Base-by-base conservation (phyloP, 35 echinoderm and acorn worm species). In the Apostichopus japonicus region DNA sequence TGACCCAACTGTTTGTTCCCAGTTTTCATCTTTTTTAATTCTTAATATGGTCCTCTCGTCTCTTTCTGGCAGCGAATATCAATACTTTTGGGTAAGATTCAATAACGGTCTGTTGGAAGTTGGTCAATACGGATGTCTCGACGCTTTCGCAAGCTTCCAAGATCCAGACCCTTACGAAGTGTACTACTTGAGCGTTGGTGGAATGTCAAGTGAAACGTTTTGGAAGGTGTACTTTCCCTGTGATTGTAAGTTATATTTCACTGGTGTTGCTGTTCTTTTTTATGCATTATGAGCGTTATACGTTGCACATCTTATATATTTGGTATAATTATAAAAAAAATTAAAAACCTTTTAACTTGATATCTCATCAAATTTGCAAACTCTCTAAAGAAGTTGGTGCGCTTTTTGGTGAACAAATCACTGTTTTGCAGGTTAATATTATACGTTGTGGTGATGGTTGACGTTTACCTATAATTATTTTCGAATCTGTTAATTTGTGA, bases 151-250 rank as follows among this genome's bases (percentile, higher is more conserved):
- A 22, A 21, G 14, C 59, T 87, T 21, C 84, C 53, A 61, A 21
- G 84, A 87, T 15, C 5, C 55, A 8, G 84, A 87, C 55, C 84
- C 84, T 22, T 87, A 65, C 55, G 84, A 87, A 4, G 55, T 87
- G 6, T 58, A 87, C 19, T 65, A 87, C 54, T 65, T 87, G n/a
- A 87, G 84, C 23, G 55, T 87, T 23, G 84, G 84, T 14, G 59
- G 84, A 58, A 44, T 87, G 10, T 19, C 17, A 0, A 25, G 84
- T 22, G 84, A 87, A 4, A 21, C 55, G 21, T 87, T 5, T 5
- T 87, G 84, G 84, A 87, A 87, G 17, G n/a, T 87, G n/a, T 87
- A 87, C 55, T 21, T 87, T 10, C 84, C 84, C 5, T 87, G 84
- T 25, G 44, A 87, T 55, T 57, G 84, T 87, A 65, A 87, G 84